phyloP scores from a whole-genome alignment of 2,888 invertebrate species.

The Julus scanicus region DNA sequence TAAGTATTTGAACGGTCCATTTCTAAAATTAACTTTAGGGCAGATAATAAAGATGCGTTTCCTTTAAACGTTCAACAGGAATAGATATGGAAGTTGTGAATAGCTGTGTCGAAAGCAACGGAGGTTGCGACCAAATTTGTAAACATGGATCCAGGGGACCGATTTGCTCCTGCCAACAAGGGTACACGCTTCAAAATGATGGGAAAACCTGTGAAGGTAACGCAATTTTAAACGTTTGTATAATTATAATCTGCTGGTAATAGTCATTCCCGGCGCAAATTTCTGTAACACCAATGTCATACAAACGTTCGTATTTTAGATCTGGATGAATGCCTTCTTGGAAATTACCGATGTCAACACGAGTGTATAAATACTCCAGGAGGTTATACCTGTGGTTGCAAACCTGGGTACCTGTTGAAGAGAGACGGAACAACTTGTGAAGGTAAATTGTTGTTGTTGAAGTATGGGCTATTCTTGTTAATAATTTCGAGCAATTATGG shows the following conservation, averaged over 20 bases:
- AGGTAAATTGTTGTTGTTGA: constrained; percentile 57
- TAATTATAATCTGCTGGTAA: neutral
- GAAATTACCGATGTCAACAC: constrained; percentile 66
- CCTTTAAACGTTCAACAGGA: constrained; percentile 60
- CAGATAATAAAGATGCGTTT: neutral
- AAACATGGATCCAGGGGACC: constrained; percentile 64
- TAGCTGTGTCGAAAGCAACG: constrained; percentile 68
- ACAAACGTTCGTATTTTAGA: constrained; percentile 36
- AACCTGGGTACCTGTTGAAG: constrained; percentile 62
- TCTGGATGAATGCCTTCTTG: constrained; percentile 65
- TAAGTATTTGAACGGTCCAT: constrained; percentile 59
- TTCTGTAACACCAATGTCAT: neutral
- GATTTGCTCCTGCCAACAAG: constrained; percentile 63
- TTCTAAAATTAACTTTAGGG: neutral
- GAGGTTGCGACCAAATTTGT: constrained; percentile 70
- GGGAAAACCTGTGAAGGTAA: constrained; percentile 63
- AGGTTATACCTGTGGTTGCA: constrained; percentile 64
- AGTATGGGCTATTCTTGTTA: no score
- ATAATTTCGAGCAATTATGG: no score
- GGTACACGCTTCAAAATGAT: constrained; percentile 63
- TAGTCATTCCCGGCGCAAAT: neutral
- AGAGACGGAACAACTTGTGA: constrained; percentile 63
- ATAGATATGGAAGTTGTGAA: constrained; percentile 67
- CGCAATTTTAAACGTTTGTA: neutral
- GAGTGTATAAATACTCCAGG: constrained; percentile 66